Conservation (phyloP, 2,888 invertebrate species). For the Monoplex corrugatus region DNA sequence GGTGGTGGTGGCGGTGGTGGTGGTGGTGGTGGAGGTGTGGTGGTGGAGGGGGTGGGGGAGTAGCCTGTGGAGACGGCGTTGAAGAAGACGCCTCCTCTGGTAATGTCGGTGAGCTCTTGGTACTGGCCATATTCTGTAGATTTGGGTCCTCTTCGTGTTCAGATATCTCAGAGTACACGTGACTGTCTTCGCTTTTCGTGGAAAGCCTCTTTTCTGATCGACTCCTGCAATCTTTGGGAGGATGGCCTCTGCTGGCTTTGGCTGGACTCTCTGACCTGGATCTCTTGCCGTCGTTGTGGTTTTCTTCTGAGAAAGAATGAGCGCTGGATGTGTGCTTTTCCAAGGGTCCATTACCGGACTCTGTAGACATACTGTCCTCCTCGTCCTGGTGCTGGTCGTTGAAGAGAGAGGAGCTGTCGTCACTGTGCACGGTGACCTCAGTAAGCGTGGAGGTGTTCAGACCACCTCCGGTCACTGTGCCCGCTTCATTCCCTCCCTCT, state of each 20-base stretch:
- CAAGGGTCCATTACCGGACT: neutral
- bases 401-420: conserved; percentile 30
- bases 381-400: neutral
- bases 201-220: neutral
- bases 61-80: no score
- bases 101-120: neutral
- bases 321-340: neutral
- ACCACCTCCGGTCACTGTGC: neutral
- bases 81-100: neutral
- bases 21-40: conserved; percentile 29
- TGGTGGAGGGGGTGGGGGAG: neutral
- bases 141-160: neutral
- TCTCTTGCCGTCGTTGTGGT: neutral
- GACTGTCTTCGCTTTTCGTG: neutral
- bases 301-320: neutral
- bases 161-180: neutral
- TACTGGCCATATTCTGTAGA: neutral
- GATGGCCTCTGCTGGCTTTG: neutral
- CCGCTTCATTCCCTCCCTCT: neutral
- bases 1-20: neutral
- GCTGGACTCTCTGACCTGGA: neutral
- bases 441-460: neutral
- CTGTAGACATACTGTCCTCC: conserved; percentile 19
- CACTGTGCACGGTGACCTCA: conserved; percentile 27
- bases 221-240: neutral